phyloP scores from a whole-genome alignment of 2,888 invertebrate species.

The Xestia xanthographa region DNA sequence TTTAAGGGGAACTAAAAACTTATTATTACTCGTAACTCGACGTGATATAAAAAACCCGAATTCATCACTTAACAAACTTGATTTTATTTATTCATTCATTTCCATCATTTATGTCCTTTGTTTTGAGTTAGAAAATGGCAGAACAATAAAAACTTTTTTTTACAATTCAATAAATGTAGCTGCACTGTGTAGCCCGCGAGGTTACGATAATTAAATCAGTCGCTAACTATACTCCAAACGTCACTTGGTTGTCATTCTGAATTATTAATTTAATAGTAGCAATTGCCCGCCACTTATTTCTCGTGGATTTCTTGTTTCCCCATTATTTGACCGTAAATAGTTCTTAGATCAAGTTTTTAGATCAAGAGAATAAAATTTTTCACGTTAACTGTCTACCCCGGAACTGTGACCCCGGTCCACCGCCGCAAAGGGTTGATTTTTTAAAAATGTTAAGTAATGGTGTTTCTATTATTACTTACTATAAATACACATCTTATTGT shows the following conservation, averaged over 20 bases:
- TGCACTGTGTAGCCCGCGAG: constrained; percentile 43
- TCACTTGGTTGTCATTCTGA: constrained; percentile 49
- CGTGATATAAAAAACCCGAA: not conserved
- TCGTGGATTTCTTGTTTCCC: not conserved
- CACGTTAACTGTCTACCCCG: not conserved
- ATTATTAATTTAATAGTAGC: constrained; percentile 47
- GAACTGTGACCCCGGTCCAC: not conserved
- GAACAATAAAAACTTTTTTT: constrained; percentile 15
- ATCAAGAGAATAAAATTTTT: not conserved
- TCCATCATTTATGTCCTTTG: constrained; percentile 13
- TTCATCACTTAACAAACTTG: not conserved
- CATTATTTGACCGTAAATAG: not conserved
- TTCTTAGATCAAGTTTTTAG: not conserved
- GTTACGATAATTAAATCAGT: constrained; percentile 56
- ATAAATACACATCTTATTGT: not conserved
- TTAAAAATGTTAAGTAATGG: not conserved
- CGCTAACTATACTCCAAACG: constrained; percentile 52
- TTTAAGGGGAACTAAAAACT: not conserved
- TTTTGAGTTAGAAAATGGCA: not conserved
- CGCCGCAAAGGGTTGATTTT: not conserved
- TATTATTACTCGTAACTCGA: not conserved
- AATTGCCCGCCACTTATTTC: not conserved
- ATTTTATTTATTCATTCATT: constrained; percentile 22
- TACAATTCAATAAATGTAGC: constrained; percentile 26
- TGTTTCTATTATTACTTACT: not conserved